These are phyloP conservation scores for Anisognathus igniventris DNA, from an alignment of 2,797 vertebrate genomes.

Conservation along the genomic window DNA sequence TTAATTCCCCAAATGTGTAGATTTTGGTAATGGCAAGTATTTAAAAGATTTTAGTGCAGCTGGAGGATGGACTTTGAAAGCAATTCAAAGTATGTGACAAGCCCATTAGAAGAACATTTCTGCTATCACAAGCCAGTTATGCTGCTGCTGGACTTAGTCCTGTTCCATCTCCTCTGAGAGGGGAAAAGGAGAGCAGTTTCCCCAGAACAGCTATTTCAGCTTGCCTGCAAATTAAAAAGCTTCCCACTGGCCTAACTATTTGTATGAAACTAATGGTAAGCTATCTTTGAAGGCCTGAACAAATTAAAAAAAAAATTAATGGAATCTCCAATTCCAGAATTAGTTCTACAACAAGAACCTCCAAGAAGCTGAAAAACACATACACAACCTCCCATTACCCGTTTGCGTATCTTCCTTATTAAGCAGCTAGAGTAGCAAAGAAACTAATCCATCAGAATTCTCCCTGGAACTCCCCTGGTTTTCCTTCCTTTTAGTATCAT, in stretches of 20 bases:
- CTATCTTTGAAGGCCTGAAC: neutral
- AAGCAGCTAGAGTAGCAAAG: neutral
- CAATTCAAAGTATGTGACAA: neutral
- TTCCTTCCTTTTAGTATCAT: neutral
- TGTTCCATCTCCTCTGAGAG: neutral
- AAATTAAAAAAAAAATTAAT: neutral
- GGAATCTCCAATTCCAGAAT: neutral
- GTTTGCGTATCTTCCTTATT: neutral
- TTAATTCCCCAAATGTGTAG: neutral
- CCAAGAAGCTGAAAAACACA: neutral
- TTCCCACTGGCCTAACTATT: neutral
- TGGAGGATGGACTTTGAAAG: neutral
- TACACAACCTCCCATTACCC: neutral
- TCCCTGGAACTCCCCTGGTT: neutral
- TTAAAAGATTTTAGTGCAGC: neutral
- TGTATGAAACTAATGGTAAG: neutral
- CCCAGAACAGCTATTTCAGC: neutral
- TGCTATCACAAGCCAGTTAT: neutral
- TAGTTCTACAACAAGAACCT: neutral
- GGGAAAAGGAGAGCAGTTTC: neutral
- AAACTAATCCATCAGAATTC: neutral
- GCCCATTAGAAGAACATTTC: neutral
- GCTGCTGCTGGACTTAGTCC: neutral
- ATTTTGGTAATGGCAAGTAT: neutral
- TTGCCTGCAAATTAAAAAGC: neutral